These are phyloP conservation scores for Nomia melanderi DNA, from an alignment of 1,140 invertebrate genomes.

Conservation along the genomic window DNA sequence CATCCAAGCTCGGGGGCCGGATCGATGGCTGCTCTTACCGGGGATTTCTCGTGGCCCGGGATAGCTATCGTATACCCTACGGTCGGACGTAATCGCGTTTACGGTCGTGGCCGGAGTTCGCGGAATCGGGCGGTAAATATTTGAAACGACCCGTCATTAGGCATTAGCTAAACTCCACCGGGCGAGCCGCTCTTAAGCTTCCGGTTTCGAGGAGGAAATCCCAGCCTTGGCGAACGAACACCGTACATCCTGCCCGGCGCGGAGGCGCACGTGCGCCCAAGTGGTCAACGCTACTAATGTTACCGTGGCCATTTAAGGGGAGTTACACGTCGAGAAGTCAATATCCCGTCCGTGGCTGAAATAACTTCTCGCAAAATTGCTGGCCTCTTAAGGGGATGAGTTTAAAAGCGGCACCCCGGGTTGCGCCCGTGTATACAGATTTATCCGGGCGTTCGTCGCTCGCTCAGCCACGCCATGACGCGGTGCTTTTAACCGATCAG, in stretches of 20 bases:
- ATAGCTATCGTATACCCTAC: slow-evolving; percentile 42
- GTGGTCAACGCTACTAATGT: slow-evolving; percentile 48
- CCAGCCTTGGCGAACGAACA: slow-evolving; percentile 45
- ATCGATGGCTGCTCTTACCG: slow-evolving; percentile 54
- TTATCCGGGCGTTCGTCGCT: neutral
- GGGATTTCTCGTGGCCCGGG: slow-evolving; percentile 40
- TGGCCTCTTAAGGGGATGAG: neutral
- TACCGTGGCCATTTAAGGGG: slow-evolving; percentile 49
- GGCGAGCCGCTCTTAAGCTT: slow-evolving; percentile 60
- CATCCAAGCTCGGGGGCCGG: neutral
- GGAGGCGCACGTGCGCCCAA: slow-evolving; percentile 44
- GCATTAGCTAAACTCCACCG: slow-evolving; percentile 61
- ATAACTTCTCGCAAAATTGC: slow-evolving; percentile 39
- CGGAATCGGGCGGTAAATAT: slow-evolving; percentile 69
- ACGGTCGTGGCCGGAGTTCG: slow-evolving; percentile 51
- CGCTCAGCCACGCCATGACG: too few species aligned
- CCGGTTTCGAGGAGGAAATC: slow-evolving; percentile 63
- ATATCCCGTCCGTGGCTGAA: slow-evolving; percentile 30
- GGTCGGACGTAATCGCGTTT: slow-evolving; percentile 63
- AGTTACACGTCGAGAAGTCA: slow-evolving; percentile 44
- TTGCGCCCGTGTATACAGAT: neutral
- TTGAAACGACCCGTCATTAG: slow-evolving; percentile 68
- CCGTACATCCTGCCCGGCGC: slow-evolving; percentile 45
- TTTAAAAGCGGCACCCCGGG: slow-evolving; percentile 1
- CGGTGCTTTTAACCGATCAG: neutral